Evolutionary conservation across 2,888 invertebrate species (phyloP), one percentile per base, ranked within the genome.

Genomic region (Megaustenia siamemsis): DNA sequence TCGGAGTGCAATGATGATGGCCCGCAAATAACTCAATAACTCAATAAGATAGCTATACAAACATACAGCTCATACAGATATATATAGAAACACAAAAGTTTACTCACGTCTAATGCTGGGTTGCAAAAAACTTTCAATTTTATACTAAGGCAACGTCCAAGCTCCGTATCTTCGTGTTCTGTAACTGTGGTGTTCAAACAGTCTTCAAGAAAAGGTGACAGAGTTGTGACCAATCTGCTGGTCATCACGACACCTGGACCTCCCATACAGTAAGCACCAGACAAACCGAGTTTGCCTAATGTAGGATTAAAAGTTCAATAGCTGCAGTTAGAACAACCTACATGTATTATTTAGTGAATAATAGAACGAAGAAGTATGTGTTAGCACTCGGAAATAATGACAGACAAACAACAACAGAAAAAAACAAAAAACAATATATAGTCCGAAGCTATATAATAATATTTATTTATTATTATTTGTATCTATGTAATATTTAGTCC

Each of bases 111-210:
- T 95, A 98, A 98, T 92, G 90, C 85, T 87, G 88, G 88, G 1
- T 98, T 98, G 95, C 99, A 99, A 35, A 98, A 97, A 73, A 98
- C 96, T 21, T 97, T 97, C 10, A 98, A 98, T 93, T 97, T 97
- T 93, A 96, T 97, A 92, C 97, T 96, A 76, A 99, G 97, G 94
- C 98, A 99, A 81, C 99, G 95, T 2, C 99, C 99, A 87, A 99
- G 95, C 95, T 99, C 99, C 38, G 99, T 98, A 94, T 99, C 99
- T 94, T 99, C 99, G 94, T 99, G 99, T 0, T 96, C 97, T 63
- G 98, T 98, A 94, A 97, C 97, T 83, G 98, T 95, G 94, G 98
- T 97, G 93, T 96, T 96, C 87, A 99, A 95, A 93, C 99, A 99
- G 88, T 97, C 96, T 91, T 97, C 96, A 87, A 99, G 96, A 93